Percentiles rank a stretch among this genome's conserved stretches.
Evolutionary conservation across 2,113 vertebrate genomes (phyloP).

Genomic region (Sitta europaea): DNA sequence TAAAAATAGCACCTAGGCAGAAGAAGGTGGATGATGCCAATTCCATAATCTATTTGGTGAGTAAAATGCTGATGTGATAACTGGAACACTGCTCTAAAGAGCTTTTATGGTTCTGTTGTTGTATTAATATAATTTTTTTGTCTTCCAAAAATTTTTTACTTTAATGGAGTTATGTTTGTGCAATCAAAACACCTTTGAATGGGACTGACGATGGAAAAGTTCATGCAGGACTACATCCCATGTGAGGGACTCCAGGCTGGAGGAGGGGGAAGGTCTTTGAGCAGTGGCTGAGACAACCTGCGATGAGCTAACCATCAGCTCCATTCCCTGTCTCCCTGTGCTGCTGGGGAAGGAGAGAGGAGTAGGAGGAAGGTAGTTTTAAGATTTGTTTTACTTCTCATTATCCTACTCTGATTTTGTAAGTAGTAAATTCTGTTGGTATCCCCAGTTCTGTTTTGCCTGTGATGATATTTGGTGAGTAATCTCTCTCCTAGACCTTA

Average conservation of each 20-base stretch:
- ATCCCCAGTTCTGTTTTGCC: background rate
- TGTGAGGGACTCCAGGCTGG: background rate
- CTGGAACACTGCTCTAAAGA: background rate
- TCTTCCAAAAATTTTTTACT: background rate
- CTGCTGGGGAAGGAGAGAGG: background rate
- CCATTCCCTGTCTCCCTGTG: background rate
- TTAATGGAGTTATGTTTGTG: background rate
- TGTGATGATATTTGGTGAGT: background rate
- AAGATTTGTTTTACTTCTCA: background rate
- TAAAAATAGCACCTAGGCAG: background rate
- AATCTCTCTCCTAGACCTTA: background rate
- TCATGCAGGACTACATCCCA: background rate
- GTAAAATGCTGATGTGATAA: background rate
- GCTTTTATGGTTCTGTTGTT: background rate
- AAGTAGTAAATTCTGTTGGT: background rate
- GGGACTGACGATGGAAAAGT: background rate
- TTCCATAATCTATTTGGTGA: background rate
- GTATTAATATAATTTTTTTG: background rate
- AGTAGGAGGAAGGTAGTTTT: background rate
- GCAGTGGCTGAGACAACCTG: rapidly evolving
- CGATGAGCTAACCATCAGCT: background rate
- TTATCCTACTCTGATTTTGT: background rate
- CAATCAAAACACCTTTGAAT: background rate
- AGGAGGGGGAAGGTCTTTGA: background rate
- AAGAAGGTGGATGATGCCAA: background rate